These are phyloP conservation scores for Artemia sinica DNA, from an alignment of 2,888 invertebrate species.

Conservation along the genomic window DNA sequence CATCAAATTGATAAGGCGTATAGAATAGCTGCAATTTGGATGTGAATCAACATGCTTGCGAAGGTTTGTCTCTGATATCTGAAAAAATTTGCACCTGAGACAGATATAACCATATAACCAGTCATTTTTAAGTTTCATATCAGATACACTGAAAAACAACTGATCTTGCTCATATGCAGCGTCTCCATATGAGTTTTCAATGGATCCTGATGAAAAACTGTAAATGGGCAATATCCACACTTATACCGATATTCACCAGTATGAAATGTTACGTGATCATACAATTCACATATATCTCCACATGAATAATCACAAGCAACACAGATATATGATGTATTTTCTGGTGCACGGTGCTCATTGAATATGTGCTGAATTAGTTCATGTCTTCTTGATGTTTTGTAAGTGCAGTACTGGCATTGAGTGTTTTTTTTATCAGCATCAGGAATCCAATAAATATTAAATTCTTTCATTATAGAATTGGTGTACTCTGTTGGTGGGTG, in stretches of 20 bases:
- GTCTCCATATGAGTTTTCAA: constrained; percentile 24
- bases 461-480: constrained; percentile 1
- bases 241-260: constrained; percentile 56
- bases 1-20: neutral
- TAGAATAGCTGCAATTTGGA: neutral
- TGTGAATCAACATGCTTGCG: constrained; percentile 40
- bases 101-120: constrained; percentile 44
- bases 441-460: constrained; percentile 24
- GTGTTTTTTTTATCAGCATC: constrained; percentile 17
- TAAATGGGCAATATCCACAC: constrained; percentile 41
- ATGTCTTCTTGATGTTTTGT: constrained; percentile 19
- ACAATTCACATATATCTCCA: constrained; percentile 34
- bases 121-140: neutral
- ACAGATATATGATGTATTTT: constrained; percentile 27
- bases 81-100: constrained; percentile 52
- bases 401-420: constrained; percentile 23
- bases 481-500: constrained; percentile 6
- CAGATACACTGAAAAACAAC: constrained; percentile 16
- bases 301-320: constrained; percentile 30
- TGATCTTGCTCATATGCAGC: constrained; percentile 20
- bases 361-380: constrained; percentile 24
- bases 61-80: constrained; percentile 43
- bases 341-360: constrained; percentile 20
- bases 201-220: constrained; percentile 21
- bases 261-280: constrained; percentile 54